These are phyloP conservation scores for Dicentrarchus labrax DNA, from an alignment of 2,113 vertebrate species.

Conservation along the genomic window DNA sequence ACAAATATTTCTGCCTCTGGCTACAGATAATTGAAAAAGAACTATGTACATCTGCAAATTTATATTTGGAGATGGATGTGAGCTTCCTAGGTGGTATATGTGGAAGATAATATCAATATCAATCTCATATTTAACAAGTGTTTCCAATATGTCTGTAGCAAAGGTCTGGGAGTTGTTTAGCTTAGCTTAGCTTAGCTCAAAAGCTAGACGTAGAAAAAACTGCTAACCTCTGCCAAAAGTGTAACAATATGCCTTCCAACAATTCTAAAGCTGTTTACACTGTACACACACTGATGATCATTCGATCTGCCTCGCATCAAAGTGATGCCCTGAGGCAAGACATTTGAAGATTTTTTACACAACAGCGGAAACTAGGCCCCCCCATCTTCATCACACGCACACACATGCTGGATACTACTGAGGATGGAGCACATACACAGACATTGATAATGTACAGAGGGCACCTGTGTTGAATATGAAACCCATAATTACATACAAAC, in stretches of 20 bases:
- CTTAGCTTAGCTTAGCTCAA: neutral
- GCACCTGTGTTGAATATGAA: neutral
- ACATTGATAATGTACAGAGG: neutral
- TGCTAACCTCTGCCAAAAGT: conserved; percentile 6
- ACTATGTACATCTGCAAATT: neutral
- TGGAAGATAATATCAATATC: neutral
- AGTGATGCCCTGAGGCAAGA: conserved; percentile 3
- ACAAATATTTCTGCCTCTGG: neutral
- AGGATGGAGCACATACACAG: neutral
- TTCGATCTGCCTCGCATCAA: conserved; percentile 36
- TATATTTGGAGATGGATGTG: no score
- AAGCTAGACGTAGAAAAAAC: conserved; percentile 7
- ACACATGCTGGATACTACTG: neutral
- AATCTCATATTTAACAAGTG: neutral
- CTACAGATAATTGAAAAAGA: neutral
- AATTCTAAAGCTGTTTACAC: conserved; percentile 20
- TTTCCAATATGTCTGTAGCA: neutral
- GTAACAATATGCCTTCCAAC: conserved; percentile 19
- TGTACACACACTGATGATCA: conserved; percentile 10
- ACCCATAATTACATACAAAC: neutral
- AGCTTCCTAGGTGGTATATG: no score
- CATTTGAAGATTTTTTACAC: neutral
- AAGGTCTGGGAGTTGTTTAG: neutral
- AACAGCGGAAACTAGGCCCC: neutral
- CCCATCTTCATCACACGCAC: neutral